A percentile compares a stretch with the other conserved stretches of the same genome.
Conservation (phyloP, 2,797 vertebrate genomes). For the Cichlasoma orientale region DNA sequence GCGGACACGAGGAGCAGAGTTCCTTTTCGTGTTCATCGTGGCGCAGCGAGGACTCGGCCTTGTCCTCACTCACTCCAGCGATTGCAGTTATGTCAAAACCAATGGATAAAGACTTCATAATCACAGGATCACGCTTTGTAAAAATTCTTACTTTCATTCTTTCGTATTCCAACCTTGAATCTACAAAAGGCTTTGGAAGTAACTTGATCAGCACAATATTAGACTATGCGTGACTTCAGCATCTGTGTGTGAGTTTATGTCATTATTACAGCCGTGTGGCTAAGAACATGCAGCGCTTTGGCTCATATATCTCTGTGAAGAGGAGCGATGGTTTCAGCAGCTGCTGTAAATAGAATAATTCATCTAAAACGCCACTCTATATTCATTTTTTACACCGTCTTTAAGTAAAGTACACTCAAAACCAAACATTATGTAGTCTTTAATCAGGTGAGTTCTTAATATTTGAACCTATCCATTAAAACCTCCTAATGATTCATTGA, state of each 20-base stretch:
- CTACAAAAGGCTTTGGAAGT: neutral
- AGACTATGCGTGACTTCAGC: neutral
- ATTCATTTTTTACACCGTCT: neutral
- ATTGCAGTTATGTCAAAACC: neutral
- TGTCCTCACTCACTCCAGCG: neutral
- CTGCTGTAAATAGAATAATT: neutral
- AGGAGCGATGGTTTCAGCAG: neutral
- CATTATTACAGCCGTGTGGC: neutral
- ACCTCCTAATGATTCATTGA: fast-evolving
- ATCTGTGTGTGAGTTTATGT: neutral
- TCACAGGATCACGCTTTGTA: neutral
- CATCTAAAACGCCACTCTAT: neutral
- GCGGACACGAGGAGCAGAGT: neutral
- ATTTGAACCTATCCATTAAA: neutral
- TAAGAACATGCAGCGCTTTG: neutral
- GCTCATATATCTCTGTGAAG: neutral
- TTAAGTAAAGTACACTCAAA: neutral
- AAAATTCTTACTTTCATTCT: neutral
- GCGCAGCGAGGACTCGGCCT: neutral
- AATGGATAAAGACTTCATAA: neutral
- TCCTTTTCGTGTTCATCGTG: neutral
- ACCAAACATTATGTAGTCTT: neutral
- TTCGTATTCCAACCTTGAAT: neutral
- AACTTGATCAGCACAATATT: neutral
- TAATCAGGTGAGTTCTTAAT: neutral